Conservation (phyloP, 2,797 vertebrate genomes). For the Avahi laniger region DNA sequence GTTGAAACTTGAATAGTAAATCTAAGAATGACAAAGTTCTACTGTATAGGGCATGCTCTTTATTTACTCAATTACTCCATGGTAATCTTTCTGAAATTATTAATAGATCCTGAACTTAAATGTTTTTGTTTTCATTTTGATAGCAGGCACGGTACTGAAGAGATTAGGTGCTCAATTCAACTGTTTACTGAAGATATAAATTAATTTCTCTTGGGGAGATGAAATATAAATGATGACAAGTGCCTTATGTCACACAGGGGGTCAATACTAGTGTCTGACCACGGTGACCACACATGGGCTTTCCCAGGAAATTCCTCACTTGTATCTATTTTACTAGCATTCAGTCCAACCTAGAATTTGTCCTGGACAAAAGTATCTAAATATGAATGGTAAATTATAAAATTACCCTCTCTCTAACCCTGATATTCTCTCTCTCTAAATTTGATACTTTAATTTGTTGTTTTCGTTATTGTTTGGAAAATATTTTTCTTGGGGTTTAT, state of each 20-base stretch:
- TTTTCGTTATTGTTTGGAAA: not conserved
- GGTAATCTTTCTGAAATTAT: not conserved
- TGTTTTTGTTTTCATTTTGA: slow-evolving; percentile 3
- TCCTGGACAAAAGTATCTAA: not conserved
- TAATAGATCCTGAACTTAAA: not conserved
- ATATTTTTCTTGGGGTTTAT: not conserved
- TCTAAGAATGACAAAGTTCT: not conserved
- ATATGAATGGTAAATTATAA: not conserved
- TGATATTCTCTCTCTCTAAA: not conserved
- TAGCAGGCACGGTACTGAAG: not conserved
- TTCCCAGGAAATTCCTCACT: not conserved
- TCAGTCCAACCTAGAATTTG: not conserved
- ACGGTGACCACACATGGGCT: not conserved
- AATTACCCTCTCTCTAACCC: not conserved
- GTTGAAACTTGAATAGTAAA: not conserved
- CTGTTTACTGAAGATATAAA: not conserved
- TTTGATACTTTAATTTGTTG: not conserved
- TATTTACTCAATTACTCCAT: not conserved
- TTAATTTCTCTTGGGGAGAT: not conserved
- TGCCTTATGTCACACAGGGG: slow-evolving; percentile 13
- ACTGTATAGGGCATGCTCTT: not conserved
- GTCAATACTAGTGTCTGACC: not conserved
- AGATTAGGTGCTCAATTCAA: not conserved
- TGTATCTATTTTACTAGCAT: not conserved
- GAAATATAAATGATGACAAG: not conserved